A percentile compares a stretch with the other conserved stretches of the same genome.
Conservation (phyloP, 1,140 invertebrate species). For the Drepana arcuata region DNA sequence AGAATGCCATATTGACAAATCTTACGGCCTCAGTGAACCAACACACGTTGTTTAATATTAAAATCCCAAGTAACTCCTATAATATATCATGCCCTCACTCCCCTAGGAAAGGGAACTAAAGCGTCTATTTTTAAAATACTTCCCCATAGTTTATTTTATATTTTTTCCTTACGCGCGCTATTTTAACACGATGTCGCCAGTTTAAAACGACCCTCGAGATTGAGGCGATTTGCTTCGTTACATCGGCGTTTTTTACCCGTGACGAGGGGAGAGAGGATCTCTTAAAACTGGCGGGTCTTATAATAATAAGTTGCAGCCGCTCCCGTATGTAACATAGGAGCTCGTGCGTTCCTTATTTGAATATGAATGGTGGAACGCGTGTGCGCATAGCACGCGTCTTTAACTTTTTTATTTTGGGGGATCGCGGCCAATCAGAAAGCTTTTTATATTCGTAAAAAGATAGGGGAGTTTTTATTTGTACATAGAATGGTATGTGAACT, state of each 20-base stretch:
- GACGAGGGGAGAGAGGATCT: conserved; percentile 24
- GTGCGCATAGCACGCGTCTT: conserved; percentile 46
- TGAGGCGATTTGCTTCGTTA: conserved; percentile 1
- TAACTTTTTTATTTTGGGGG: conserved; percentile 60
- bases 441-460: conserved; percentile 30
- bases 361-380: conserved; percentile 50
- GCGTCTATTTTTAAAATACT: conserved; percentile 66
- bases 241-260: conserved; percentile 3
- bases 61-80: conserved; percentile 61
- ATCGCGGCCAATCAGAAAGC: conserved; percentile 37
- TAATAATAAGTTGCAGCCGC: conserved; percentile 57
- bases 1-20: conserved; percentile 66
- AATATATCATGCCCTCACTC: conserved; percentile 60
- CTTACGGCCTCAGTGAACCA: conserved; percentile 62
- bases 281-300: conserved; percentile 40
- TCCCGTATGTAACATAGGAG: conserved; percentile 35
- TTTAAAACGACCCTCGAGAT: conserved; percentile 22
- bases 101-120: conserved; percentile 43
- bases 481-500: conserved; percentile 6
- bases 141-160: conserved; percentile 62
- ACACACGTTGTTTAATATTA: conserved; percentile 65
- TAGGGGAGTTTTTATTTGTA: conserved; percentile 37
- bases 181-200: conserved; percentile 42
- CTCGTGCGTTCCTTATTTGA: conserved; percentile 53
- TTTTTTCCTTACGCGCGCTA: conserved; percentile 56